Conservation (phyloP, 2,113 vertebrate genomes). For the Megaceryle maxima region DNA sequence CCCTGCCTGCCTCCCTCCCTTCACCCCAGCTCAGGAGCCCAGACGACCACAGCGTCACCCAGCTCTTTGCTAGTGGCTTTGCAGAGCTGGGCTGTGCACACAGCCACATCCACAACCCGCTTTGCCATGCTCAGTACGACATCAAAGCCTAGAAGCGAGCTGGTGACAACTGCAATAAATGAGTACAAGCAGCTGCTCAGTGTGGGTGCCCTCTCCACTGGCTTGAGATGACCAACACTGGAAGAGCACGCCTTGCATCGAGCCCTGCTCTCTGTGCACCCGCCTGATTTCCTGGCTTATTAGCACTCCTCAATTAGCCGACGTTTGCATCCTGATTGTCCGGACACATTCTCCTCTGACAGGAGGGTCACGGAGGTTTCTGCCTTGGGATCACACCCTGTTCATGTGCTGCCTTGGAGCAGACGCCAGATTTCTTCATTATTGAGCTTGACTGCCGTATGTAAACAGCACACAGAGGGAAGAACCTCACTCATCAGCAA, state of each 20-base stretch:
- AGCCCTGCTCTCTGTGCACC: background rate
- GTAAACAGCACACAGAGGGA: conserved; percentile 34
- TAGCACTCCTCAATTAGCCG: background rate
- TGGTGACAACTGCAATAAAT: background rate
- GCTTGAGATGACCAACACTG: background rate
- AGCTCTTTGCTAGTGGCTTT: background rate
- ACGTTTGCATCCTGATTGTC: background rate
- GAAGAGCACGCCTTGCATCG: background rate
- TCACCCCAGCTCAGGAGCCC: background rate
- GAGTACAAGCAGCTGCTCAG: background rate
- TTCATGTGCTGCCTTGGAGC: background rate
- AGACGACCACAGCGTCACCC: accelerated
- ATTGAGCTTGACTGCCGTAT: background rate
- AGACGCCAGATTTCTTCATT: conserved; percentile 1
- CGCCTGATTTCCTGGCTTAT: background rate
- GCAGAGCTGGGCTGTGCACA: background rate
- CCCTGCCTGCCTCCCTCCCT: background rate
- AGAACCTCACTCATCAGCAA: conserved; percentile 8
- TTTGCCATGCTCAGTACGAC: background rate
- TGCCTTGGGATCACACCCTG: background rate
- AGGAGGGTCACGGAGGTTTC: background rate
- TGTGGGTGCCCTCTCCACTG: background rate
- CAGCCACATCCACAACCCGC: background rate
- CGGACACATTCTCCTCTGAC: background rate
- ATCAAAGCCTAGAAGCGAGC: background rate